Evolutionary conservation across 2,888 invertebrate genomes (phyloP), one percentile per base, ranked within the genome.

Genomic region (Drosophila paranaensis): DNA sequence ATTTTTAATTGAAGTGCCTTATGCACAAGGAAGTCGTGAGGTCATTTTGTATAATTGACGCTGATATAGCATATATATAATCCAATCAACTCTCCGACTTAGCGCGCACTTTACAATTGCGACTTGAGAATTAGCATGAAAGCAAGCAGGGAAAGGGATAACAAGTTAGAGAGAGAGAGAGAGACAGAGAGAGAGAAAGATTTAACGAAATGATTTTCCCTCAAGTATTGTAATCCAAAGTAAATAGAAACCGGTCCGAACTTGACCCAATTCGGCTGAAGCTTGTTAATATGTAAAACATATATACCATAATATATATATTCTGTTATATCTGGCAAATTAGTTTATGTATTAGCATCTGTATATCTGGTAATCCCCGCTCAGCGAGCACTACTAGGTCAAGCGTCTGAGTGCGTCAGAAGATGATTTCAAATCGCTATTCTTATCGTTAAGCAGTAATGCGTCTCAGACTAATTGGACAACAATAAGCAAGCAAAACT

Each of bases 181-280:
- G 33, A 33, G 10, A 33, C 2, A 33, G 33, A 33, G 33, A 33
- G 33, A 27, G 27, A 27, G 27, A 27, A 6, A 27, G 27, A 27
- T 20, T 6, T 33, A 33, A 33, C 33, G 8, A 33, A 33, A 42
- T 16, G 3, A 35, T 42, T 20, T 46, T 39, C 33, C 67, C 46
- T 35, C 8, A 20, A 20, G 20, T 2, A 20, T 20, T 20, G 20
- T 20, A 20, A 20, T 20, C 20, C 20, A 20, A 20, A 20, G 20
- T 20, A 20, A 20, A 20, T 20, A 20, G 20, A 20, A 20, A 20
- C 2, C 20, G 14, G 33, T 58, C 58, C 16, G 68, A 83, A 75
- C 82, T 86, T 77, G 75, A 82, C 81, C 60, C 53, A 77, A 55
- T 71, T 10, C 2, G 0, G 8, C 6, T 4, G 25, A 13, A 13